Evolutionary conservation across 2,113 vertebrate species (phyloP).

Genomic region (Halichoeres trimaculatus): DNA sequence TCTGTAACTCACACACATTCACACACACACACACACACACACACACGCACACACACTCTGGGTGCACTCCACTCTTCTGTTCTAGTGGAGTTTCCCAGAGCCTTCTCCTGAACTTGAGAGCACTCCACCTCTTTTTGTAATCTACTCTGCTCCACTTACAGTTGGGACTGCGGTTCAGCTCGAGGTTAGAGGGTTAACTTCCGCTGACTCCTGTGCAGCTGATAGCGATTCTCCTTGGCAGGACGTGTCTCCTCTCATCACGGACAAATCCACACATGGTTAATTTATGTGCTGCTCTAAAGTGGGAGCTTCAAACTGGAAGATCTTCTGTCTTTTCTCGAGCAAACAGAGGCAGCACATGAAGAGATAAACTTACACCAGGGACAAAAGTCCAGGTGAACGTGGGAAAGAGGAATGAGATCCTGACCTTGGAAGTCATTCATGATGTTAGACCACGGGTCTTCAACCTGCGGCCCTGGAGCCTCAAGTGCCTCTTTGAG

Average conservation of each 20-base stretch:
- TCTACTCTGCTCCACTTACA: not conserved
- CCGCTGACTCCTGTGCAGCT: not conserved
- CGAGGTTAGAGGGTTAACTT: not conserved
- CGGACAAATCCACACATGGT: not conserved
- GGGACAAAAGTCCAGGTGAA: not conserved
- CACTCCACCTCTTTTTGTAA: conserved; percentile 6
- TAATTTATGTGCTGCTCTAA: not conserved
- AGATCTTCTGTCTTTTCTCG: not conserved
- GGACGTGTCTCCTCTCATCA: conserved; percentile 14
- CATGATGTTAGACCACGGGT: no score
- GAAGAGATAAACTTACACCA: conserved; percentile 22
- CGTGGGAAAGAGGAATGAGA: not conserved
- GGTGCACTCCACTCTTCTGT: not conserved
- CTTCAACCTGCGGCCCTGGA: no score
- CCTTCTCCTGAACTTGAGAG: conserved; percentile 1
- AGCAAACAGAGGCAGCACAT: not conserved
- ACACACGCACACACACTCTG: not conserved
- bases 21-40: not conserved
- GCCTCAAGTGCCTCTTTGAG: no score
- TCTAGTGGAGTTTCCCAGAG: not conserved
- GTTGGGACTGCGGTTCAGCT: not conserved
- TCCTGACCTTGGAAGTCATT: not conserved
- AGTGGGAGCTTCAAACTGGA: not conserved
- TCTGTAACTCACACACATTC: not conserved
- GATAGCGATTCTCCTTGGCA: not conserved